Base-by-base conservation (phyloP, 1,140 invertebrate species). In the Tetramorium alpestre region DNA sequence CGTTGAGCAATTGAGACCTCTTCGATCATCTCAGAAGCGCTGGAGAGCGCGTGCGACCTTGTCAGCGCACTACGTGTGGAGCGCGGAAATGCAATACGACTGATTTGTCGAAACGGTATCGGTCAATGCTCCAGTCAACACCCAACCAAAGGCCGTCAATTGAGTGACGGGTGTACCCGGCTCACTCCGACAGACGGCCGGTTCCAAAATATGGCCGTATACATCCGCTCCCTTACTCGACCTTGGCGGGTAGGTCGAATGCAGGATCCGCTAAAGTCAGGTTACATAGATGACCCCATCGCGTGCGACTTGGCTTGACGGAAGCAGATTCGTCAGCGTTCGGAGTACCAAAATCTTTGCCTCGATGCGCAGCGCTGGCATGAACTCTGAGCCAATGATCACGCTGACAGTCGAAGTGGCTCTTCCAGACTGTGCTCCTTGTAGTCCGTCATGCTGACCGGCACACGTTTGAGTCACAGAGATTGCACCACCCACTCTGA, bases 81-180 rank as follows among this genome's bases (percentile, higher is more conserved):
- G 3, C 8, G 28, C 72, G 0, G 51, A 7, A 10, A n/a, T 1
- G 7, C 51, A 41, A 1, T 58, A 18, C 0, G 38, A 1, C 8
- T 10, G 33, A 4, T 44, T 38, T 0, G 6, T 3, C 25, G 3
- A 33, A 0, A 0, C 8, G 3, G 6, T 1, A 2, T 2, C 1
- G 1, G 3, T 5, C 8, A 16, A 1, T 0, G 70, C n/a, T 1
- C 56, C 54, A 7, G 58, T 76, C 0, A 73, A 51, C 13, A 73
- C 51, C 70, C 72, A 76, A 7, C 72, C 54, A 6, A 76, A 60
- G 5, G 54, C 28, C 0, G 72, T 76, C 0, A 18, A 11, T 22
- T 16, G 28, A 0, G 54, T 56, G 0, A 16, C 58, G 0, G 38
- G 56, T 1, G 28, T 4, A 0, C 51, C 72, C 5, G 16, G 25